Percentiles rank a stretch among this genome's conserved stretches.
Evolutionary conservation across 2,797 vertebrate genomes (phyloP).

Genomic region (Scyliorhinus canicula): DNA sequence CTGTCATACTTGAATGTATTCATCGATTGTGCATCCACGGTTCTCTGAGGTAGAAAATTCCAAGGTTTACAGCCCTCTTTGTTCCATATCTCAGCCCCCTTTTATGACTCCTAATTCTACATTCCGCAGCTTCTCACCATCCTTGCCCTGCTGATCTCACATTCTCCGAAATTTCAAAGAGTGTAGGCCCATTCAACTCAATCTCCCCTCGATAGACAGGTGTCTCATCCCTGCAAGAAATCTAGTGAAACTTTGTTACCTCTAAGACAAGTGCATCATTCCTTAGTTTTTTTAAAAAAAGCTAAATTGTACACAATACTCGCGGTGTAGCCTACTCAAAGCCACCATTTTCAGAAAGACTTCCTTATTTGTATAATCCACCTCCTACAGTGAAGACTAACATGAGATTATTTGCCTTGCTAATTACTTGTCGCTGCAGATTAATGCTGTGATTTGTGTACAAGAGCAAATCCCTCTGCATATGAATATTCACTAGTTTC

Average conservation of each 20-base stretch:
- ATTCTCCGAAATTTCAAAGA: neutral
- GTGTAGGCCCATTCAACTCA: neutral
- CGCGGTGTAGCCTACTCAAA: neutral
- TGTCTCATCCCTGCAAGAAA: no score
- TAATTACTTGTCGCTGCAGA: neutral
- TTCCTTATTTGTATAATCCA: neutral
- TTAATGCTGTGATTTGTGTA: neutral
- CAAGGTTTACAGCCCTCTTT: neutral
- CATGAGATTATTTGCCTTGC: neutral
- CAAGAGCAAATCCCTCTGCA: no score
- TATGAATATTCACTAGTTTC: neutral
- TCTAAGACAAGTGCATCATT: neutral
- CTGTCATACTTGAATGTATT: neutral
- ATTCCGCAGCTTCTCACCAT: neutral
- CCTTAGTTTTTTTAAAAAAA: neutral
- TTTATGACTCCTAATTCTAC: neutral
- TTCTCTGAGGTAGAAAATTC: neutral
- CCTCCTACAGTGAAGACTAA: neutral
- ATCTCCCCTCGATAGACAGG: neutral
- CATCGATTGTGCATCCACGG: neutral
- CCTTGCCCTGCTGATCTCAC: neutral
- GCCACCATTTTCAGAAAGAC: neutral
- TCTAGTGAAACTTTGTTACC: neutral
- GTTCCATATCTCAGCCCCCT: neutral
- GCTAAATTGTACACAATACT: neutral